A percentile compares a stretch with the other conserved stretches of the same genome.
These are phyloP conservation scores for Porites australiensis DNA, from an alignment of 64 coral and sea anemone species.

Conservation along the genomic window DNA sequence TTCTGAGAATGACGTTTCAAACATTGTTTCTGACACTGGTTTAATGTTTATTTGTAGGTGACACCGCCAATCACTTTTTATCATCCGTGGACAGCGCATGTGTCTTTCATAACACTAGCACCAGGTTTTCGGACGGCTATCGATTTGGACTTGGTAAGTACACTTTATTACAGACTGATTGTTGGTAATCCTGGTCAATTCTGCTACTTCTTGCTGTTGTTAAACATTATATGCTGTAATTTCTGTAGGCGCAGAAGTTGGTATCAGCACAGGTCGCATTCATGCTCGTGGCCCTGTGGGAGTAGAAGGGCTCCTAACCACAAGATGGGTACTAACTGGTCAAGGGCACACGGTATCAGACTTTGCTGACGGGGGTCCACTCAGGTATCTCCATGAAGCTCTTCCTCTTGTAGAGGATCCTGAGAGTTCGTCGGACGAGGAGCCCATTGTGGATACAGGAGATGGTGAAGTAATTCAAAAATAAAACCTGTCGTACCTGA, in stretches of 20 bases:
- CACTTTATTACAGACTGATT: background rate
- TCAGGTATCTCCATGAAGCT: slow-evolving; percentile 81
- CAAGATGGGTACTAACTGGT: slow-evolving; percentile 89
- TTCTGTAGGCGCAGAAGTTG: slow-evolving; percentile 90
- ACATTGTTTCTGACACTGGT: background rate
- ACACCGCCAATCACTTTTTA: slow-evolving; percentile 83
- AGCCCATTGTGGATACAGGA: background rate
- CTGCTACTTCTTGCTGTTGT: background rate
- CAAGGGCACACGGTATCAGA: slow-evolving; percentile 88
- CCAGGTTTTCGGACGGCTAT: slow-evolving; percentile 95
- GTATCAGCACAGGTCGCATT: slow-evolving; percentile 93
- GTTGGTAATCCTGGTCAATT: background rate
- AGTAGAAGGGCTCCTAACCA: slow-evolving; percentile 93
- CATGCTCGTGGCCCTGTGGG: slow-evolving; percentile 96
- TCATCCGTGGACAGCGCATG: slow-evolving; percentile 95
- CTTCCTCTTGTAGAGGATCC: slow-evolving; percentile 73
- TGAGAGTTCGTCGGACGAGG: slow-evolving; percentile 9
- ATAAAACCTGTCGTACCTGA: background rate
- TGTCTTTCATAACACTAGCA: slow-evolving; percentile 95
- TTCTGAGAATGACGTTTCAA: too few relatives aligned
- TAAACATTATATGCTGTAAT: background rate
- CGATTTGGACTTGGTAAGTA: slow-evolving; percentile 97
- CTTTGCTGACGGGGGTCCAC: slow-evolving; percentile 88
- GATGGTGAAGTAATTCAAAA: slow-evolving; percentile 28
- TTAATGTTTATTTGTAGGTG: slow-evolving; percentile 47